Conservation (phyloP, 2,113 vertebrate genomes). For the Trachemys scripta region DNA sequence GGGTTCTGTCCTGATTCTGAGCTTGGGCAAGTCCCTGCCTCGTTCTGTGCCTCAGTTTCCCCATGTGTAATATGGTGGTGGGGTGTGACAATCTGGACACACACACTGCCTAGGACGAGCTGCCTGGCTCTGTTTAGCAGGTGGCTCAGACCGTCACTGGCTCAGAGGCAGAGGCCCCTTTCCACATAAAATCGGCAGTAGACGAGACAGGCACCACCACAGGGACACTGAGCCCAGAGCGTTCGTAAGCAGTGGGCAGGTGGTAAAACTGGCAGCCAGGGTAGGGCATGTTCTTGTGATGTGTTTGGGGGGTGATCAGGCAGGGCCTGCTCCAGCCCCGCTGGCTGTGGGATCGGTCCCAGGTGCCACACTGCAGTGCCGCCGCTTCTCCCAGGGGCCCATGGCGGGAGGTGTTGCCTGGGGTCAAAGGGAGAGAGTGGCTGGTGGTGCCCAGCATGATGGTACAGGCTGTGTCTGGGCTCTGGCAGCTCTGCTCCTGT, state of each 20-base stretch:
- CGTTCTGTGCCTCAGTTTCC: not conserved
- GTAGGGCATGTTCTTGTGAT: not conserved
- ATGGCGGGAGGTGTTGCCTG: not conserved
- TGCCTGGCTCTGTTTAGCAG: not conserved
- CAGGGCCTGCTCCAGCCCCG: rapidly evolving
- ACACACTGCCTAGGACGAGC: not conserved
- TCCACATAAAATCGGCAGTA: not conserved
- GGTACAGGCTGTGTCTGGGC: not conserved
- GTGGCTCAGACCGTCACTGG: not conserved
- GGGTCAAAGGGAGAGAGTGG: not conserved
- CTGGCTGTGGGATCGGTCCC: not conserved
- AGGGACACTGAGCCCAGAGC: not conserved
- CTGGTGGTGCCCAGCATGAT: not conserved
- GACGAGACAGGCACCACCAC: no score
- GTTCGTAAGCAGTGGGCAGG: not conserved
- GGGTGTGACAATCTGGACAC: not conserved
- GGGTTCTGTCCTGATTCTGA: not conserved
- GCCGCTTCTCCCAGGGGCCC: not conserved
- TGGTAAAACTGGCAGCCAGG: not conserved
- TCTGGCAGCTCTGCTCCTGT: not conserved
- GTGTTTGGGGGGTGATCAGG: not conserved
- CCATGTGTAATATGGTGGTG: not conserved
- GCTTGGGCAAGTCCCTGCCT: not conserved
- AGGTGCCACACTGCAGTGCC: not conserved
- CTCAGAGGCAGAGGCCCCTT: not conserved